Base-by-base conservation (phyloP, 2,113 vertebrate species). In the Rostratula benghalensis region DNA sequence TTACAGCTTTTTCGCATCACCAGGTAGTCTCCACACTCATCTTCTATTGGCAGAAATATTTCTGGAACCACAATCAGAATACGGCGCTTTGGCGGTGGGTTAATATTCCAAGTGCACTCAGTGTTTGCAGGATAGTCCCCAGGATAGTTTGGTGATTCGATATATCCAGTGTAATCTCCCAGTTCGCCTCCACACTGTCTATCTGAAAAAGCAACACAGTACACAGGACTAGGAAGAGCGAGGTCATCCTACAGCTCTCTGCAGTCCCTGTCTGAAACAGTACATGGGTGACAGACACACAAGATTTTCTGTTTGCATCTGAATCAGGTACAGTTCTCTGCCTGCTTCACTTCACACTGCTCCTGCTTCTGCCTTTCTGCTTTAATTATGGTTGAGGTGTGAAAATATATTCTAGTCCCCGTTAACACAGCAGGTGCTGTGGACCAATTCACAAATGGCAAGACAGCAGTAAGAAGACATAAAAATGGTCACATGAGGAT, bases 1-100 rank as follows among this genome's bases (percentile, higher is more conserved):
- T 98, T 96, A 99, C 99, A 98, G 95, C 99, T 99, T 97, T 99
- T 99, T 75, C 99, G 98, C 99, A 99, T 99, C 91, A 99, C 99
- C 95, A 99, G 96, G 96, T 99, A 99, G 98, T 99, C 99, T 83
- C 99, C 99, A 73, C 99, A 99, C 96, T 99, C 99, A 1, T 99
- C 99, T 89, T 99, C 99, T 85, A 99, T 99, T 18, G 99, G 99
- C 63, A 99, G 98, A 95, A 98, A 99, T 98, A 99, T 99, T 97
- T 99, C 99, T 19, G 99, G 99, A 65, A 99, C 99, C 45, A 99
- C 99, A 6, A 99, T 99, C 16, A 99, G 98, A 97, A 99, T 99
- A 63, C 99, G 98, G 75, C 99, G 99, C 95, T 99, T 99, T 3
- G 99, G 99, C 0, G 99, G 99, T 0, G 99, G 99, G 95, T 98